phyloP scores from a whole-genome alignment of 2,797 vertebrate genomes.

The Aldrovandia affinis region DNA sequence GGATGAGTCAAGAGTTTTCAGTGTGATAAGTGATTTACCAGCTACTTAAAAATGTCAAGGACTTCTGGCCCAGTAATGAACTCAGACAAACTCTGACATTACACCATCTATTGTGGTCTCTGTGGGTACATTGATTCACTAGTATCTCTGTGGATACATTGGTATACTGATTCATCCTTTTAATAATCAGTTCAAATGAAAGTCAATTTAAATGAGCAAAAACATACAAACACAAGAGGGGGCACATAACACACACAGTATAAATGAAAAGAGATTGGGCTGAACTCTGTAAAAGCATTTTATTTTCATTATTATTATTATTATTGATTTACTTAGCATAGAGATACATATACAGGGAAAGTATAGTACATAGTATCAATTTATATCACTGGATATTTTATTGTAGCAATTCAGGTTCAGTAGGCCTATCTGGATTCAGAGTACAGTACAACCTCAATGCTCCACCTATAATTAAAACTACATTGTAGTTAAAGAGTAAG shows the following conservation, averaged over 20 bases:
- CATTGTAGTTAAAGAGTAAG: not conserved
- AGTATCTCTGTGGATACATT: not conserved
- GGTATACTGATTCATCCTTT: not conserved
- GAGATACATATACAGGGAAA: not conserved
- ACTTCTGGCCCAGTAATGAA: not conserved
- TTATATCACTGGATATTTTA: conserved; percentile 8
- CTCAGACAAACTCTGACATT: not conserved
- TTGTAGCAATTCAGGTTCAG: not conserved
- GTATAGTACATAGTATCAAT: not conserved
- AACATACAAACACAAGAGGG: too few species aligned
- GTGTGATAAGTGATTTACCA: not conserved
- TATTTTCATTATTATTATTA: too few species aligned
- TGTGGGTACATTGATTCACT: not conserved
- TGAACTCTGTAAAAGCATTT: too few species aligned
- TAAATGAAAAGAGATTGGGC: too few species aligned
- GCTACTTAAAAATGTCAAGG: not conserved
- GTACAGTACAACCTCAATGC: conserved; percentile 11
- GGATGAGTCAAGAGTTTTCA: not conserved
- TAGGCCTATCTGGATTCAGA: conserved; percentile 12
- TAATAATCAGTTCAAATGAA: too few species aligned
- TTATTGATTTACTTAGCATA: too few species aligned
- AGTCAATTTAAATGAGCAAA: too few species aligned
- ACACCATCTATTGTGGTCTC: not conserved
- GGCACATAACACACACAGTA: too few species aligned
- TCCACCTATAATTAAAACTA: not conserved